Base-by-base conservation (phyloP, 2,797 vertebrate genomes). In the Hoplostethus atlanticus region DNA sequence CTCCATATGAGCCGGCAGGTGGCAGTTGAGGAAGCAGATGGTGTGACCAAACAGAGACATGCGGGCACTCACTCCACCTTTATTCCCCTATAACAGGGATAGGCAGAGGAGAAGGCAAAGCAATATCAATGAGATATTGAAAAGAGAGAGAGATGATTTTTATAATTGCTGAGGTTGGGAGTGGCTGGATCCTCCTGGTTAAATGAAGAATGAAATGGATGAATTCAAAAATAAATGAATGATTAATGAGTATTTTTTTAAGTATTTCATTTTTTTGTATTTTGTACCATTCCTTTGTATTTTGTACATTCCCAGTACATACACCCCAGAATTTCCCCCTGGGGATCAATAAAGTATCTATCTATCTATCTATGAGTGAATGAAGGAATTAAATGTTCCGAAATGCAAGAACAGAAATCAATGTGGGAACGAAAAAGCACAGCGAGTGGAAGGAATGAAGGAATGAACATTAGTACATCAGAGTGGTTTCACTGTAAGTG, bases 21-120 rank as follows among this genome's bases (percentile, higher is more conserved):
- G 98, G 93, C 98, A 99, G 93, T 99, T 99, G 30, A 99, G 93
- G 94, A 99, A 99, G 89, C 98, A 99, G 71, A 99, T 88, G 79
- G 97, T 96, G 91, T 99, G 97, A 52, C 98, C 97, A 0, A 97
- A 98, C 91, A 96, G 91, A 0, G 94, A 95, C 89, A 99, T 94
- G 56, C 97, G 96, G 71, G 97, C 89, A 0, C 98, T 98, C 73
- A 99, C 95, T 0, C 97, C 98, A 6, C 98, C 98, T 91, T 99
- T 99, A 92, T 99, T 99, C 53, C 97, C 98, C 97, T 98, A 79
- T n/a, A 79, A 71, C 40, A 71, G 3, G 8, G 1, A 47, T 34
- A 57, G 21, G 12, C 44, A 47, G 3, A 46, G 11, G 15, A 44
- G 10, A 56, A 8, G 5, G 56, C 12, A 36, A 36, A 77, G 31